These are phyloP conservation scores for Parnassius orleans DNA, from an alignment of 2,888 invertebrate genomes.

Conservation along the genomic window DNA sequence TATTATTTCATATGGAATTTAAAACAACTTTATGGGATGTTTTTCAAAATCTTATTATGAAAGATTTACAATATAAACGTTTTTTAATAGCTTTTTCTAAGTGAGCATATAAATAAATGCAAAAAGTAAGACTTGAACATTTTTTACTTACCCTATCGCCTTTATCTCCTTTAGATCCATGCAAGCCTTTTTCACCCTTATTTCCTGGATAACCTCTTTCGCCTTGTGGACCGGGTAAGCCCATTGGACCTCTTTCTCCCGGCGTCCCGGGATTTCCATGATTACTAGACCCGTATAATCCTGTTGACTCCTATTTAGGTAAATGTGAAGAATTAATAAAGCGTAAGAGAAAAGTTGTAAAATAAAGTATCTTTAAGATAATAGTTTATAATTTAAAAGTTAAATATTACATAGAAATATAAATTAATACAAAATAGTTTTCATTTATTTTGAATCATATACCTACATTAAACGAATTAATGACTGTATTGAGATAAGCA, in stretches of 20 bases:
- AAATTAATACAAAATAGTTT: too few species aligned
- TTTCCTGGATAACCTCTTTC: conserved; percentile 83
- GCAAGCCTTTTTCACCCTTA: conserved; percentile 83
- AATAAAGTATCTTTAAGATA: neutral
- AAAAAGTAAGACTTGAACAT: conserved; percentile 6
- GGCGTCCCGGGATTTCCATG: conserved; percentile 83
- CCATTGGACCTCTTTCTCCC: conserved; percentile 85
- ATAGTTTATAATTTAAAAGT: too few species aligned
- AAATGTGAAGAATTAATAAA: conserved; percentile 30
- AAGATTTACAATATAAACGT: too few species aligned
- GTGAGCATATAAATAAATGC: neutral
- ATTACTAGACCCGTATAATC: conserved; percentile 78
- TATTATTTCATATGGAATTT: too few species aligned
- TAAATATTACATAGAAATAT: too few species aligned
- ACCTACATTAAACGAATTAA: too few species aligned
- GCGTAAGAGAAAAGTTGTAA: neutral
- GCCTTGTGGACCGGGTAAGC: conserved; percentile 83
- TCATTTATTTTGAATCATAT: too few species aligned
- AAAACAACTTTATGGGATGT: too few species aligned
- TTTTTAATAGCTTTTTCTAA: neutral
- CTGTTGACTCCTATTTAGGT: conserved; percentile 70
- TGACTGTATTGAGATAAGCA: too few species aligned
- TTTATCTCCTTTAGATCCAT: conserved; percentile 84
- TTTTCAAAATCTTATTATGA: too few species aligned
- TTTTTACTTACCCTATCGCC: conserved; percentile 85